Base-by-base conservation (phyloP, 1,140 invertebrate species). In the Parapsyche elsis region DNA sequence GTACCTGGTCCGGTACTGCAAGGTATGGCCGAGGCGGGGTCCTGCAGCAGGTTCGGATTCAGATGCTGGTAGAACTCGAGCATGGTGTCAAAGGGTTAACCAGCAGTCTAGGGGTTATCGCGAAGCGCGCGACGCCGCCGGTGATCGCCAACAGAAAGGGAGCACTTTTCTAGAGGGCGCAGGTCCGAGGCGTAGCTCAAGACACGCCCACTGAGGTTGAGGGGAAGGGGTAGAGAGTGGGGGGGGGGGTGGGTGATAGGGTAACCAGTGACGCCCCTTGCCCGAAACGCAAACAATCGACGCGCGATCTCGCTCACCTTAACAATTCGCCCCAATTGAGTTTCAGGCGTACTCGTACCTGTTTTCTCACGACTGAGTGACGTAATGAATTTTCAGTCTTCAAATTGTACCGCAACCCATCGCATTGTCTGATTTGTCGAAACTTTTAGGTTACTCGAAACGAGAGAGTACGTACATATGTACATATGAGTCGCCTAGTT, bases 41-140 rank as follows among this genome's bases (percentile, higher is more conserved):
- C 73, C 24, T 76, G 73, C 5, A 76, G 73, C 73, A 76, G 49
- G 49, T 16, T 76, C 46, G 73, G 73, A 26, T 76, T 76, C 44
- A 76, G 73, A 49, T 76, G 73, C 73, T 76, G 73, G 23, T 76
- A 76, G 44, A 76, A 76, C 73, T 76, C 73, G 26, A 76, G 44
- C 73, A 76, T 76, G 30, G 30, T 19, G 23, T 24, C 12, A 24
- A 12, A 14, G 21, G 5, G 19, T 21, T 44, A 4, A 38, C 5
- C 38, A 16, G 9, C n/a, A 2, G 44, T 16, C 4, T 14, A 10
- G 71, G 23, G 16, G 44, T 21, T 16, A 44, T 24, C 16, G 38
- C 44, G 71, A 23, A 0, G 71, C 71, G 71, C 14, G 71, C 71
- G 38, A 7, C 30, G 4, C 44, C 71, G 46, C 9, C 71, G 71